Evolutionary conservation across 1,140 invertebrate genomes (phyloP), one percentile per base, ranked within the genome.

Genomic region (Bilobella aurantiaca): DNA sequence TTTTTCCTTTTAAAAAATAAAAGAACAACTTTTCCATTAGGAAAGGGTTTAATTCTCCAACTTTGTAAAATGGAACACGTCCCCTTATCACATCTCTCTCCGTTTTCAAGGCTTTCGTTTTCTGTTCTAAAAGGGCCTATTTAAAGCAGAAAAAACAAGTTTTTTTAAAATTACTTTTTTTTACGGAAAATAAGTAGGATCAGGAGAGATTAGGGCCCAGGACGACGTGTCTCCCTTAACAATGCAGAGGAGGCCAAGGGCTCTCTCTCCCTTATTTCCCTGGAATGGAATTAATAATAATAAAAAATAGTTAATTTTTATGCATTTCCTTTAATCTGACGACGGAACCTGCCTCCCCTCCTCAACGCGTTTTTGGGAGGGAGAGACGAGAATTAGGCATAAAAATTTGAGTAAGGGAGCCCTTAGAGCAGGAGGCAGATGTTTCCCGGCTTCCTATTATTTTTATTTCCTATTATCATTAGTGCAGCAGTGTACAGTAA

Each of bases 401-500:
- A 14, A 8, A 5, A 14, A 18, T 53, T 53, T 53, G 14, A 16
- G 49, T 18, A 53, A 23, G 14, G 49, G 49, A 53, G 8, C 18
- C 18, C 8, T 8, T 42, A 23, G 23, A 23, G 23, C 5, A 18
- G 49, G 21, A 53, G 25, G 21, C 49, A 53, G 49, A 53, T 53
- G 49, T 53, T 53, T 53, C 49, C 49, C 49, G 25, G n/a, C 25
- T 53, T 53, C 49, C 49, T 53, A 53, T 53, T 53, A 53, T 53
- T 53, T 53, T 53, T 53, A 53, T 53, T 53, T 53, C 49, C 49
- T 23, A 53, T 53, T 53, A 53, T 53, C 3, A 53, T 53, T 53
- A 53, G n/a, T 53, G 12, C 21, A 42, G 18, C 34, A 18, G 18
- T 18, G 34, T n/a, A n/a, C n/a, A n/a, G n/a, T n/a, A n/a, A n/a